A percentile compares a stretch with the other conserved stretches of the same genome.
These are phyloP conservation scores for Tragelaphus buxtoni DNA, from an alignment of 2,113 vertebrate species.

Conservation along the genomic window DNA sequence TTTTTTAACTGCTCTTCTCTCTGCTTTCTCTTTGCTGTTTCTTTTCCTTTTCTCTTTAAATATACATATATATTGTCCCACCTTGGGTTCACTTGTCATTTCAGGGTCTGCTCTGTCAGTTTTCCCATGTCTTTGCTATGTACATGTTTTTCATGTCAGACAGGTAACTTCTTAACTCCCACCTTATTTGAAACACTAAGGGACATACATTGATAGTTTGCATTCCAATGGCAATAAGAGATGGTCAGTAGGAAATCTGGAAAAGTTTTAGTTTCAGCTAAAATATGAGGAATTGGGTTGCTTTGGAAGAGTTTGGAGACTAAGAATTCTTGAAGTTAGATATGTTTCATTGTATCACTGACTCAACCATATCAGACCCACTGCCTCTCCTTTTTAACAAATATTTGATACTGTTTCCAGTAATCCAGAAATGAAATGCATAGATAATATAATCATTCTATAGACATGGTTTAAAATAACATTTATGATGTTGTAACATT, in stretches of 20 bases:
- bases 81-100: not conserved
- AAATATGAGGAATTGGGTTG: not conserved
- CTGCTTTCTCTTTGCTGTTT: not conserved
- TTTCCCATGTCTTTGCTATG: not conserved
- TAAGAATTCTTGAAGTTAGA: not conserved
- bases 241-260: not conserved
- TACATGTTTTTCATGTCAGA: not conserved
- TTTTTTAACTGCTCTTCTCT: not conserved
- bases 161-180: not conserved
- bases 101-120: not conserved
- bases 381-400: not conserved
- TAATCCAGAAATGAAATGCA: not conserved
- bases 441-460: not conserved
- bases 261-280: not conserved
- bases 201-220: not conserved
- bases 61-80: fast-evolving
- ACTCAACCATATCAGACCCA: not conserved
- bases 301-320: not conserved
- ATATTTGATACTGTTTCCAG: not conserved
- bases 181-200: not conserved
- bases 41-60: not conserved
- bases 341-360: not conserved
- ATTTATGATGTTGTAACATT: not conserved
- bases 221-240: not conserved
- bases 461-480: not conserved